Evolutionary conservation across 2,797 vertebrate species (phyloP).

Genomic region (Garrulus glandarius): DNA sequence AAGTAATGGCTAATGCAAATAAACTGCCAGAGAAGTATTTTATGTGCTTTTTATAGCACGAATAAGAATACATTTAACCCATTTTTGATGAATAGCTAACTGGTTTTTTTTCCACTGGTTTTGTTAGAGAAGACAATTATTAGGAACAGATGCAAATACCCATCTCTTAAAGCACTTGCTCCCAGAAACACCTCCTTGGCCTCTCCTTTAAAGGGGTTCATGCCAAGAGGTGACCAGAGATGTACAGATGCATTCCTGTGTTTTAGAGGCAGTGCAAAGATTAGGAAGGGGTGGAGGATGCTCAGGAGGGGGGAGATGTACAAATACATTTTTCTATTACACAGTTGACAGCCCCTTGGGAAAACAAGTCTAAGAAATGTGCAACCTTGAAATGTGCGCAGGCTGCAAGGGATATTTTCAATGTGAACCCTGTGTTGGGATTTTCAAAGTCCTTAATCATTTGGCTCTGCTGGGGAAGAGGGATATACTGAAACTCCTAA

Average conservation of each 20-base stretch:
- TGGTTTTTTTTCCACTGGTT: not conserved
- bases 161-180: not conserved
- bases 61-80: not conserved
- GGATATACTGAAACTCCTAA: not conserved
- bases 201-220: not conserved
- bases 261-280: not conserved
- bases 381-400: slow-evolving; percentile 3
- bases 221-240: not conserved
- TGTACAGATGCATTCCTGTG: not conserved
- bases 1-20: slow-evolving; percentile 65
- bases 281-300: not conserved
- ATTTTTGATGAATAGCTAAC: not conserved
- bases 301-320: not conserved
- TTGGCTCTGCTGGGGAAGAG: not conserved
- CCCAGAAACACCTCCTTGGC: not conserved
- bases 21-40: slow-evolving; percentile 48
- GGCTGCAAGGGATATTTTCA: not conserved
- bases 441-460: not conserved
- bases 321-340: slow-evolving; percentile 33
- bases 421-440: not conserved
- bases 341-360: slow-evolving; percentile 47
- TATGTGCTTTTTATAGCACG: slow-evolving; percentile 33
- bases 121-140: not conserved
- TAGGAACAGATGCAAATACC: not conserved
- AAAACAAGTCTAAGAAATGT: slow-evolving; percentile 36